Base-by-base conservation (phyloP, 2,888 invertebrate genomes). In the Cantharis flavilabris region DNA sequence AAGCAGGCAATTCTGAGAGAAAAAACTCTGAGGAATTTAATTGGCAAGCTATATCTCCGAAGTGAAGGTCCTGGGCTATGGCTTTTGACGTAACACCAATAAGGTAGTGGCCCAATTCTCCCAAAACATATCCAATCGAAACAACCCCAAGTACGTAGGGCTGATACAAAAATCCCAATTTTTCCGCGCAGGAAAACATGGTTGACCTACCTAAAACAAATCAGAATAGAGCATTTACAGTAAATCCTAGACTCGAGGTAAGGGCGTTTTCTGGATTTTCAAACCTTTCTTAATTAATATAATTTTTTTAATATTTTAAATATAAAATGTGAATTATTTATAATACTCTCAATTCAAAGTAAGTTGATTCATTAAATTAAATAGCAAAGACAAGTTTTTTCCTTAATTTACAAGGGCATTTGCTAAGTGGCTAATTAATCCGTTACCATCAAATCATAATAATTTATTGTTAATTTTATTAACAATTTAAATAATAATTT, bases 61-160 rank as follows among this genome's bases (percentile, higher is more conserved):
- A 97, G 86, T 95, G 94, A 72, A 97, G 89, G 86, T 96, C 96
- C 18, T 93, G 93, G 3, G 96, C 96, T 63, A 96, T 95, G 83
- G 94, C 94, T 87, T 96, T 95, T 73, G 96, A 96, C 73, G 96
- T 96, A 3, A 96, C 96, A 88, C 96, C 96, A 83, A 97, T 96
- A 80, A 97, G 90, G 87, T 96, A 97, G 88, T 97, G 97, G 28
- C 96, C 96, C 80, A 97, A 89, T 87, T 97, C 97, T 14, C 96
- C 97, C 20, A 96, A 90, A 77, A 96, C 93, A 88, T 97, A 97
- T 79, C 96, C 96, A 72, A 95, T 87, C 72, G 96, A 95, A 77
- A 97, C 92, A 80, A 97, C 89, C 26, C 91, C 94, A 84, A 97
- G 89, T 80, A 94, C 96, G 87, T 96, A 96, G 86, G 93, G 91